These are phyloP conservation scores for Alethe diademata DNA, from an alignment of 2,113 vertebrate genomes.

Conservation along the genomic window DNA sequence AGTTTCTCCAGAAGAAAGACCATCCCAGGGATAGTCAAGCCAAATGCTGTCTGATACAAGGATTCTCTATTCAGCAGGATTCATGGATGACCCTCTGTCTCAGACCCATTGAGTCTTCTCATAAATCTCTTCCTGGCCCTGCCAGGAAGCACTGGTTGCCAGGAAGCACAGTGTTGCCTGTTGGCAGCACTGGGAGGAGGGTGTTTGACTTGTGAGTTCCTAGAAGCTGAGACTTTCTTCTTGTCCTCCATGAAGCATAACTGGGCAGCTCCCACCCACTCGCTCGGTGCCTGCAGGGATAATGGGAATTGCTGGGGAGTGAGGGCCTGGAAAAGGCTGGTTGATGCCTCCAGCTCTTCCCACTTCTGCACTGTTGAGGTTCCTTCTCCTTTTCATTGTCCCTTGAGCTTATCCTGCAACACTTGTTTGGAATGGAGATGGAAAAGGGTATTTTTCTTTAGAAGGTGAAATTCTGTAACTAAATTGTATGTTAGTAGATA, in stretches of 20 bases:
- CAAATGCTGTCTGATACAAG: not conserved
- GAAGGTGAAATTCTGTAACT: not conserved
- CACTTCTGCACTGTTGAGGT: not conserved
- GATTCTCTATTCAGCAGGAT: not conserved
- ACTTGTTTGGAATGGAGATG: not conserved
- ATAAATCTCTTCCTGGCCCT: not conserved
- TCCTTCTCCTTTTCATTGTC: not conserved
- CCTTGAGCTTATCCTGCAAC: not conserved
- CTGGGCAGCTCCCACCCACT: not conserved
- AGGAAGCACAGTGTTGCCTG: not conserved
- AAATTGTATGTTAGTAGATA: not conserved
- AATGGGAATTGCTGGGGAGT: not conserved
- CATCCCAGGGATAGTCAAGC: not conserved
- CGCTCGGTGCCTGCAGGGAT: not conserved
- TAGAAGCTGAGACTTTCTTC: not conserved
- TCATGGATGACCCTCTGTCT: not conserved
- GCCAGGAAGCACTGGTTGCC: no score
- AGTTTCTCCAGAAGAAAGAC: not conserved
- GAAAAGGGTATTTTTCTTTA: not conserved
- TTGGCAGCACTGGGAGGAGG: not conserved
- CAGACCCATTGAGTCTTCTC: not conserved
- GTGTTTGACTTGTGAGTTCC: not conserved
- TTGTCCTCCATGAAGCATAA: accelerated
- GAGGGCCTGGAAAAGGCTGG: not conserved
- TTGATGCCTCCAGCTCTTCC: not conserved